A percentile compares a stretch with the other conserved stretches of the same genome.
phyloP scores from a whole-genome alignment of 2,888 invertebrate species.

The Ochlodes sylvanus region DNA sequence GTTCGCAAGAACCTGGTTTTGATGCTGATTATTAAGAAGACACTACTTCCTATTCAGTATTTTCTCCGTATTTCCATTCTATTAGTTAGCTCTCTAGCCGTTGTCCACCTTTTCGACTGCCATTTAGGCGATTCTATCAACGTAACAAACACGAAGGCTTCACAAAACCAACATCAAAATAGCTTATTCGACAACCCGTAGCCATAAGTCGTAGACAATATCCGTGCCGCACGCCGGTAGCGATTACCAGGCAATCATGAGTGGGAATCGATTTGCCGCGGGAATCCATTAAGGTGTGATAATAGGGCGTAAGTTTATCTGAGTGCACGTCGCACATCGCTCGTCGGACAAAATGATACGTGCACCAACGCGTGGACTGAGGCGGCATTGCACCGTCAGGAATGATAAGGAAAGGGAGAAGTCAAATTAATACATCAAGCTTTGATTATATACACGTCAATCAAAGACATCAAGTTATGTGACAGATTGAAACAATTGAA shows the following conservation, averaged over 20 bases:
- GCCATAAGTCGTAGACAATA: constrained; percentile 10
- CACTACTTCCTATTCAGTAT: too few species aligned
- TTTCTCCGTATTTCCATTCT: too few species aligned
- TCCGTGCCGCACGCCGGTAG: constrained; percentile 30
- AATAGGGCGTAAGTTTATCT: constrained; percentile 47
- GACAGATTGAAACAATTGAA: too few species aligned
- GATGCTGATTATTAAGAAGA: too few species aligned
- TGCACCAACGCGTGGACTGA: constrained; percentile 9
- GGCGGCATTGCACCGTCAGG: neutral
- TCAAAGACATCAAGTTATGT: too few species aligned
- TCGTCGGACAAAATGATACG: constrained; percentile 14
- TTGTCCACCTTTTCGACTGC: neutral
- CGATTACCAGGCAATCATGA: constrained; percentile 43
- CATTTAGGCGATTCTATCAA: neutral
- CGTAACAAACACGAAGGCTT: neutral
- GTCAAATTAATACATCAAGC: neutral
- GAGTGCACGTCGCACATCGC: neutral
- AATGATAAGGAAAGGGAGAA: neutral
- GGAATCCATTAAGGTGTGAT: constrained; percentile 53
- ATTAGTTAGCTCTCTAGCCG: too few species aligned
- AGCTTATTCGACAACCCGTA: constrained; percentile 9
- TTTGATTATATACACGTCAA: too few species aligned
- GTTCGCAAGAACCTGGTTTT: too few species aligned
- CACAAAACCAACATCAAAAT: constrained; percentile 1
- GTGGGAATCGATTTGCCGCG: constrained; percentile 51